Conservation (phyloP, 2,797 vertebrate species). For the Chloroceryle amazona region DNA sequence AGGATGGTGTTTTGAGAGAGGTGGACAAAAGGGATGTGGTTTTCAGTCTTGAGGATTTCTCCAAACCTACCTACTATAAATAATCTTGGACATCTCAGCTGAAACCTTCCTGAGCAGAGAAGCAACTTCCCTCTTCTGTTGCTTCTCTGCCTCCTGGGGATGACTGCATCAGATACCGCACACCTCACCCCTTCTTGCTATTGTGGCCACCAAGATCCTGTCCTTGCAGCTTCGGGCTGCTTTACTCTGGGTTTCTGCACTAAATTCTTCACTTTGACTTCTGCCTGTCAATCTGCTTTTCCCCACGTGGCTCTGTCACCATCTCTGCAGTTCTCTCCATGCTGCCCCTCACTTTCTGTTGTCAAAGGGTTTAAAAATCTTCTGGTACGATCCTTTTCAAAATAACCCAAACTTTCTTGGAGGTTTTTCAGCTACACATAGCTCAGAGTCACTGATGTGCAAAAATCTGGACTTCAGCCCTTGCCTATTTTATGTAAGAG, state of each 20-base stretch:
- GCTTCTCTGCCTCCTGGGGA: not conserved
- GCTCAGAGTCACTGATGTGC: not conserved
- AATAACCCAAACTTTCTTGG: not conserved
- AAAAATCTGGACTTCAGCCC: slow-evolving; percentile 40
- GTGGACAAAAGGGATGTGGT: not conserved
- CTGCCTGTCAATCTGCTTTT: rapidly evolving
- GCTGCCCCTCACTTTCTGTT: not conserved
- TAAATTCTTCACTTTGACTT: not conserved
- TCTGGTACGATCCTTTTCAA: not conserved
- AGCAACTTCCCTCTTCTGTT: not conserved
- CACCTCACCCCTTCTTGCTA: not conserved
- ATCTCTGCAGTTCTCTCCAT: not conserved
- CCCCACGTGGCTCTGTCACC: rapidly evolving
- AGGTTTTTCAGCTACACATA: not conserved
- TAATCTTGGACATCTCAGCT: not conserved
- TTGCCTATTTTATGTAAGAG: not conserved
- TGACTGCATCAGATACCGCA: rapidly evolving
- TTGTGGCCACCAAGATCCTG: not conserved
- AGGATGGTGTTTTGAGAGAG: not conserved
- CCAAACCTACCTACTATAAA: not conserved
- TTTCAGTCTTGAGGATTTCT: not conserved
- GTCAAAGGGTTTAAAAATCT: not conserved
- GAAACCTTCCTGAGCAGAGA: not conserved
- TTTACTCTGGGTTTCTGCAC: not conserved
- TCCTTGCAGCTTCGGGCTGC: not conserved